Evolutionary conservation across 2,797 vertebrate species (phyloP).

Genomic region (Myotis vivesi): DNA sequence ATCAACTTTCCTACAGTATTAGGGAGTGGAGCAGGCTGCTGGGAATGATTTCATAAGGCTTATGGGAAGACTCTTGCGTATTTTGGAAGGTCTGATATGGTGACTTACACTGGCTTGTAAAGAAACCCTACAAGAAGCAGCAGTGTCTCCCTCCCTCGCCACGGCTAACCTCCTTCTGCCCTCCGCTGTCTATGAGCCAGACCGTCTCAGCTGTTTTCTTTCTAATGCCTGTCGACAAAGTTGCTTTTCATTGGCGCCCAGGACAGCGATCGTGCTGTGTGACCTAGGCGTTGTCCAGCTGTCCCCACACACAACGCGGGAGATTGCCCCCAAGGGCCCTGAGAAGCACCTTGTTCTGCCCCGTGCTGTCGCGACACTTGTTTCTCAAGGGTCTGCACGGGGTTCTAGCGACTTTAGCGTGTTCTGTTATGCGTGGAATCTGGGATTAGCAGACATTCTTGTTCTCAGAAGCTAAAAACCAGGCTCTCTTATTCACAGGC

Average conservation of each 20-base stretch:
- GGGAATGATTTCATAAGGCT: conserved; percentile 8
- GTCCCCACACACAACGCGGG: too few relatives aligned
- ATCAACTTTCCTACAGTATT: conserved; percentile 15
- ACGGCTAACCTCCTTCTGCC: too few relatives aligned
- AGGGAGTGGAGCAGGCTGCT: neutral
- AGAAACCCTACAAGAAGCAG: neutral
- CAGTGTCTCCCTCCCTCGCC: too few relatives aligned
- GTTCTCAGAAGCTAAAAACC: neutral
- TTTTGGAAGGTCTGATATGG: conserved; percentile 33
- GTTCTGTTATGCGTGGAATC: neutral
- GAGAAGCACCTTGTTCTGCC: neutral
- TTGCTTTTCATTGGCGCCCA: neutral
- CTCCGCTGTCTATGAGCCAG: neutral
- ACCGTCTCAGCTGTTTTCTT: rapidly evolving
- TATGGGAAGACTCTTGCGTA: conserved; percentile 15
- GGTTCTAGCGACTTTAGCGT: too few relatives aligned
- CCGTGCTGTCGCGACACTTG: rapidly evolving
- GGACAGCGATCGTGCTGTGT: neutral
- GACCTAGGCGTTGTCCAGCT: too few relatives aligned
- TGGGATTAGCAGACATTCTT: too few relatives aligned
- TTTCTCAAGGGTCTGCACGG: too few relatives aligned
- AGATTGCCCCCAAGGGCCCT: too few relatives aligned
- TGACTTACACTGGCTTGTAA: conserved; percentile 41
- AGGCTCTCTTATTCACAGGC: neutral
- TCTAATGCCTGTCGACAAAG: neutral